Percentiles rank a stretch among this genome's conserved stretches.
Conservation (phyloP, 2,888 invertebrate species). For the Acrocera orbiculus region DNA sequence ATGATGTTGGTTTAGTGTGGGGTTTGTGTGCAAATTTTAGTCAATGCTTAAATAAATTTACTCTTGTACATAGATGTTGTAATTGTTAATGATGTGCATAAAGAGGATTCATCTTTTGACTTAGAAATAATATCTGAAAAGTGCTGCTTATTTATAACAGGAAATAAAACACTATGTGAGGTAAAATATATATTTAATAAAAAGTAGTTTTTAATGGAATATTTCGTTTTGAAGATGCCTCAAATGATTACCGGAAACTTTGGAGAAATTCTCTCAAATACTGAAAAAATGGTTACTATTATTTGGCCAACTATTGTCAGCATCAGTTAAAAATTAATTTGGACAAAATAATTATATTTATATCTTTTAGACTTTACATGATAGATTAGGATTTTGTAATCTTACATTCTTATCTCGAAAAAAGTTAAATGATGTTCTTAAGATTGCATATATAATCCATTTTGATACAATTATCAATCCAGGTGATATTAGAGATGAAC, state of each 20-base stretch:
- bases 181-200: slow-evolving; percentile 9
- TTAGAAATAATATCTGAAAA: slow-evolving; percentile 14
- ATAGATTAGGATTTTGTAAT: slow-evolving; percentile 24
- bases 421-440: not conserved
- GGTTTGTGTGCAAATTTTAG: too few species aligned
- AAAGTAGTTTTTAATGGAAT: not conserved
- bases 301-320: slow-evolving; percentile 26
- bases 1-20: slow-evolving; percentile 25
- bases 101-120: too few species aligned
- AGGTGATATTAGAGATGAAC: not conserved
- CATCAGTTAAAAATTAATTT: not conserved
- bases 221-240: slow-evolving; percentile 13
- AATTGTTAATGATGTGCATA: too few species aligned
- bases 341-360: not conserved
- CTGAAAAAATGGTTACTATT: slow-evolving; percentile 18
- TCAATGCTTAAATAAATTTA: too few species aligned
- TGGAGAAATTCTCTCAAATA: slow-evolving; percentile 20
- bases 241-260: slow-evolving; percentile 24
- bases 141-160: slow-evolving; percentile 18
- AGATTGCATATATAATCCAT: slow-evolving; percentile 1
- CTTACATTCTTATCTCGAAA: slow-evolving; percentile 14
- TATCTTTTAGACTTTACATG: slow-evolving; percentile 20
- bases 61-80: too few species aligned
- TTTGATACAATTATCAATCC: slow-evolving; percentile 9
- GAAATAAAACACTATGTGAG: slow-evolving; percentile 9